Evolutionary conservation across 2,113 vertebrate species (phyloP).

Genomic region (Mormyrus lacerda): DNA sequence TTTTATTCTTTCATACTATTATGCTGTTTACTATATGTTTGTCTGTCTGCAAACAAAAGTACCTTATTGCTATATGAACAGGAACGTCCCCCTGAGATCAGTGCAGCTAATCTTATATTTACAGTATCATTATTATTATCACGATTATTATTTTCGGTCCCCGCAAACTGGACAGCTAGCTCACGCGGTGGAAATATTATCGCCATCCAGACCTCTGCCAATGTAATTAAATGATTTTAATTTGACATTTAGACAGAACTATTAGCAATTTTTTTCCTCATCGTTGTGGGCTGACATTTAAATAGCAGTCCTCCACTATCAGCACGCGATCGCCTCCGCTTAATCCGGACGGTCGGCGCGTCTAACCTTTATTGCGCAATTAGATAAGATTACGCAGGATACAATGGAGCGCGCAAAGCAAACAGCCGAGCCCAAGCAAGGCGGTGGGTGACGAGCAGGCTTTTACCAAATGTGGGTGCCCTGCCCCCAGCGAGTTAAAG

Average conservation of each 20-base stretch:
- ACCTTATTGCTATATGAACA: neutral
- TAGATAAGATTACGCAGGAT: constrained; percentile 45
- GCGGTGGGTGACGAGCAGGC: neutral
- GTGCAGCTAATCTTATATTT: neutral
- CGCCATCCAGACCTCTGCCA: constrained; percentile 44
- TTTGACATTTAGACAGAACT: constrained; percentile 65
- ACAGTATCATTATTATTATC: neutral
- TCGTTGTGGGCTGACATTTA: constrained; percentile 64
- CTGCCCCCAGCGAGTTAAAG: neutral
- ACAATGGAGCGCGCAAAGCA: constrained; percentile 13
- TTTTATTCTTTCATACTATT: neutral
- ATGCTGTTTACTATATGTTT: neutral
- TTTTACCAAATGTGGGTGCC: neutral
- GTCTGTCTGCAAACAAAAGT: neutral
- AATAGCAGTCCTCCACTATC: constrained; percentile 61
- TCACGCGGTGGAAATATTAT: constrained; percentile 47
- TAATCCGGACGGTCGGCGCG: constrained; percentile 41
- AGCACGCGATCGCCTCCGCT: constrained; percentile 52
- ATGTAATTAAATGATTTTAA: constrained; percentile 66
- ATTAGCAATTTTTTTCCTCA: constrained; percentile 46
- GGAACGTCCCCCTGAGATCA: neutral
- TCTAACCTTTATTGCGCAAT: constrained; percentile 35
- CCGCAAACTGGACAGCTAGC: constrained; percentile 42
- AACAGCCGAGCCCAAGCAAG: constrained; percentile 11
- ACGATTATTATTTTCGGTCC: neutral